Evolutionary conservation across 2,797 vertebrate genomes (phyloP), one percentile per base, ranked within the genome.

Genomic region (Lepilemur ruficaudatus): DNA sequence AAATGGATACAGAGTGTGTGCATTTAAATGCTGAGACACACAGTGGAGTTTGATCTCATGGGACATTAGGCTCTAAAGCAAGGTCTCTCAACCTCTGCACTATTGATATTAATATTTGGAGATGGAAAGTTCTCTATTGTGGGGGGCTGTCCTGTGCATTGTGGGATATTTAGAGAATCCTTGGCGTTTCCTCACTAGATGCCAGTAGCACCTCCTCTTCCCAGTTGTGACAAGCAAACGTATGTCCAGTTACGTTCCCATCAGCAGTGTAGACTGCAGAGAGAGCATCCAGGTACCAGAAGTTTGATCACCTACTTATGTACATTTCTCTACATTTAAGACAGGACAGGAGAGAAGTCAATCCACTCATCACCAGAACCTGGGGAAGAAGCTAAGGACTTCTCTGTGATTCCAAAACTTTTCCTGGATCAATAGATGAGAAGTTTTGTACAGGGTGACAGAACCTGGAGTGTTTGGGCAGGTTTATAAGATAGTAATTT

Each of bases 401-500:
- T 63, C 88, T 89, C 28, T 25, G 13, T 10, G 46, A 41, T 75
- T 91, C 57, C 38, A 80, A 87, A 91, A 96, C 75, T 86, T 95
- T 88, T 92, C 15, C 85, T 70, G 50, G 28, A 96, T 79, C 46
- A 59, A 63, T 35, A 84, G 70, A 92, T 92, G 96, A 89, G 84
- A 67, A 28, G 38, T 55, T 81, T 43, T 72, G 88, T 63, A 20
- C 7, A 38, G 41, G 89, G 75, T 0, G 0, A 91, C 0, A n/a
- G 67, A 28, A 95, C 30, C 78, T 30, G 78, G 67, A 52, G 82
- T 13, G n/a, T 79, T 52, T 76, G 30, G 46, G 75, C 28, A 5
- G 25, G 76, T 46, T 92, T 95, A 96, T 89, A 93, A 97, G 94
- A 85, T 63, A 72, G 67, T 87, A 94, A 96, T 96, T 96, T 91